A percentile compares a stretch with the other conserved stretches of the same genome.
phyloP scores from a whole-genome alignment of 2,888 invertebrate species.

The Phymatocera aterrima region DNA sequence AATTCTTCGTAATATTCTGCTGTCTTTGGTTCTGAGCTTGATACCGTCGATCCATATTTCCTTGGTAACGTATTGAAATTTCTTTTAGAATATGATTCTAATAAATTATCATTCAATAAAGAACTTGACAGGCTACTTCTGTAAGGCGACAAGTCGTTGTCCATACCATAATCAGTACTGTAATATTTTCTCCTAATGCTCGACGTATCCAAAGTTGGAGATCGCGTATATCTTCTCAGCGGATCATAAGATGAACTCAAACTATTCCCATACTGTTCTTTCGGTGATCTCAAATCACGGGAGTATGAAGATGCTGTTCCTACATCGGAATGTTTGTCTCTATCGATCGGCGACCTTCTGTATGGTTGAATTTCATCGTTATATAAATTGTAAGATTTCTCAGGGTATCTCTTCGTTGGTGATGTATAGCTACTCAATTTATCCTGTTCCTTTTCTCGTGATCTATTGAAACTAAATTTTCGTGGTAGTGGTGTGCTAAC shows the following conservation, averaged over 20 bases:
- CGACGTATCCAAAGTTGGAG: constrained; percentile 62
- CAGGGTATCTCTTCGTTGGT: constrained; percentile 55
- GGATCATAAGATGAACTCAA: constrained; percentile 63
- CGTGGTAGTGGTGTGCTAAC: constrained; percentile 72
- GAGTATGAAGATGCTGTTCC: constrained; percentile 53
- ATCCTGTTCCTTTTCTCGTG: constrained; percentile 57
- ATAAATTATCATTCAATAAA: constrained; percentile 52
- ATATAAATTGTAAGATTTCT: constrained; percentile 62
- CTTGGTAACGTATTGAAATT: constrained; percentile 59
- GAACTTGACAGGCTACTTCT: constrained; percentile 55
- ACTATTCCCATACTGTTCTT: constrained; percentile 54
- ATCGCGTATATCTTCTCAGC: constrained; percentile 61
- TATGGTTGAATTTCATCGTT: constrained; percentile 58
- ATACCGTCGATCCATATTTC: constrained; percentile 63
- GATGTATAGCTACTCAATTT: constrained; percentile 27
- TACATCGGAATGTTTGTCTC: constrained; percentile 62
- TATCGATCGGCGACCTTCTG: constrained; percentile 63
- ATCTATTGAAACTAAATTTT: constrained; percentile 71
- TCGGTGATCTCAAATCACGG: constrained; percentile 60
- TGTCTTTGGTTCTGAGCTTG: constrained; percentile 64
- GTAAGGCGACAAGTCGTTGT: constrained; percentile 56
- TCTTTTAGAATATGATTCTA: constrained; percentile 54
- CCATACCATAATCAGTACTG: constrained; percentile 61
- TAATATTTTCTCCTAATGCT: constrained; percentile 61
- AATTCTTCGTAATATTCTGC: constrained; percentile 70